Conservation (phyloP, 2,888 invertebrate genomes). For the Drosophila macrothrix region DNA sequence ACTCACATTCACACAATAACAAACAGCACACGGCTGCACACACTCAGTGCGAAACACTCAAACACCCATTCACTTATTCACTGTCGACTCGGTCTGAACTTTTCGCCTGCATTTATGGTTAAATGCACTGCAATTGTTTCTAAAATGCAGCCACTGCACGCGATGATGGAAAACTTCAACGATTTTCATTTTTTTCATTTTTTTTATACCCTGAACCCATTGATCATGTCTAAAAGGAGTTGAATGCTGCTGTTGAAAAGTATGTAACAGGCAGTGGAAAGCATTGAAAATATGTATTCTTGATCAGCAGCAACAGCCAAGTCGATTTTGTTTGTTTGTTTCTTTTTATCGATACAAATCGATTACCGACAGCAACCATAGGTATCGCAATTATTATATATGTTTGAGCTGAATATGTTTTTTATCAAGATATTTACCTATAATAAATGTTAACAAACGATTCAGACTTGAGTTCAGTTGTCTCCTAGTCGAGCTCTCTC, state of each 20-base stretch:
- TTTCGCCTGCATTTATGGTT: conserved; percentile 75
- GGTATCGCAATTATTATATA: not conserved
- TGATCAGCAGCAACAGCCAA: not conserved
- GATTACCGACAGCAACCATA: not conserved
- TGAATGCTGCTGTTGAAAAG: not conserved
- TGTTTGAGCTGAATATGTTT: not conserved
- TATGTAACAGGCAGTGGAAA: not conserved
- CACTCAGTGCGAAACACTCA: conserved; percentile 29
- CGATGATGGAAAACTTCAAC: conserved; percentile 74
- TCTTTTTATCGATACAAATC: not conserved
- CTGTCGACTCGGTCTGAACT: conserved; percentile 60
- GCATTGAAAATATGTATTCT: not conserved
- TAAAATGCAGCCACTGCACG: conserved; percentile 75
- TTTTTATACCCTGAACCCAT: not conserved
- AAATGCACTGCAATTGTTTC: conserved; percentile 74
- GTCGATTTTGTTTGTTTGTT: not conserved
- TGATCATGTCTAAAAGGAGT: not conserved
- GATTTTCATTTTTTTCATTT: conserved; percentile 56
- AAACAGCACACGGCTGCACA: conserved; percentile 8
- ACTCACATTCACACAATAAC: conserved; percentile 25
- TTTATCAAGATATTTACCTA: not conserved
- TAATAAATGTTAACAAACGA: not conserved
- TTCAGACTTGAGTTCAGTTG: not conserved
- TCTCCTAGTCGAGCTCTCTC: not conserved
- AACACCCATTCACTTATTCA: conserved; percentile 51